Evolutionary conservation across 1,140 invertebrate genomes (phyloP).

Genomic region (Drosophila novamexicana): DNA sequence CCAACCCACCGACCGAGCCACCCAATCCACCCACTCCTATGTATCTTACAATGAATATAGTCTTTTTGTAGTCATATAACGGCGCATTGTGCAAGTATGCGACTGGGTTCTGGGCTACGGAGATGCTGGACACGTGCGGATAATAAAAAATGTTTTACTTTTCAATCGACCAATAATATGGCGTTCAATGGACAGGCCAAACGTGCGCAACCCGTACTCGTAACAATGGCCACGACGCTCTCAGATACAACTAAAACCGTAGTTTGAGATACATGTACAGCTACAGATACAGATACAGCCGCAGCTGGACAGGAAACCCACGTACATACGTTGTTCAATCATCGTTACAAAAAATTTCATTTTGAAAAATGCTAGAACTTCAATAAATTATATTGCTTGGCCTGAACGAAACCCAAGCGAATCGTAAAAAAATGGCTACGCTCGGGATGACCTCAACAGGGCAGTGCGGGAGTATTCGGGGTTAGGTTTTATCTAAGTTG

Average conservation of each 20-base stretch:
- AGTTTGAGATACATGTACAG: not conserved
- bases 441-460: slow-evolving; percentile 23
- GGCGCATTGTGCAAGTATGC: slow-evolving; percentile 45
- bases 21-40: slow-evolving; percentile 26
- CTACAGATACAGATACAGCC: not conserved
- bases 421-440: slow-evolving; percentile 41
- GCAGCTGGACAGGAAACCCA: slow-evolving; percentile 20
- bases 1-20: not conserved
- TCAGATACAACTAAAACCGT: slow-evolving; percentile 10
- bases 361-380: slow-evolving; percentile 80
- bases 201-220: slow-evolving; percentile 56
- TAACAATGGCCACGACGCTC: slow-evolving; percentile 45
- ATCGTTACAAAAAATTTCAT: slow-evolving; percentile 82
- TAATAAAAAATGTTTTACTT: slow-evolving; percentile 83
- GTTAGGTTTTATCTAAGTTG: slow-evolving; percentile 38
- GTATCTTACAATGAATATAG: slow-evolving; percentile 46
- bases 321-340: slow-evolving; percentile 70
- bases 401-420: slow-evolving; percentile 22
- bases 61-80: slow-evolving; percentile 69
- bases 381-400: slow-evolving; percentile 78
- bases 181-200: slow-evolving; percentile 76
- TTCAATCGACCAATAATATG: slow-evolving; percentile 83
- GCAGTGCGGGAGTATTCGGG: slow-evolving; percentile 4
- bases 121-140: slow-evolving; percentile 72
- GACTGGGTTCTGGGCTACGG: slow-evolving; percentile 26